Conservation (phyloP, 1,140 invertebrate species). For the Ridgeia piscesae region DNA sequence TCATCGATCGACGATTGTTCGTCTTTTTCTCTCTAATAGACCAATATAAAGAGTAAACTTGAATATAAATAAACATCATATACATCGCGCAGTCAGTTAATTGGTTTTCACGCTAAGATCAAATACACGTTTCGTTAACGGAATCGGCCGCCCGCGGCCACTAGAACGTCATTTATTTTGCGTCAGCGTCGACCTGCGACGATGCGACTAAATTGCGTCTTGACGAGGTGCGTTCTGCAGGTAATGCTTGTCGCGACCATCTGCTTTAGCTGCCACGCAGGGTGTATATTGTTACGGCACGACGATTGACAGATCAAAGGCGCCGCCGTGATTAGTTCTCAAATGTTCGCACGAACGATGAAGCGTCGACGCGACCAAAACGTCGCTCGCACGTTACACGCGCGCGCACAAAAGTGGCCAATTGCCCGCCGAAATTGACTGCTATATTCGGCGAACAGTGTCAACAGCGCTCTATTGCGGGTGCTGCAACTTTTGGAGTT, state of each 20-base stretch:
- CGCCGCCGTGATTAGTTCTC: background rate
- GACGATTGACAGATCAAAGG: background rate
- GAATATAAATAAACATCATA: background rate
- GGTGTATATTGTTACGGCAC: background rate
- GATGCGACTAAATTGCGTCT: background rate
- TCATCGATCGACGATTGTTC: background rate
- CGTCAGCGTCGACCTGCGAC: background rate
- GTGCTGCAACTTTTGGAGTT: background rate
- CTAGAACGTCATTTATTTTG: background rate
- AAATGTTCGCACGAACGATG: background rate
- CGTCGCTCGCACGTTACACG: background rate
- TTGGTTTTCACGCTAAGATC: background rate
- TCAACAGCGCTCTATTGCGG: background rate
- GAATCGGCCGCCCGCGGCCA: background rate
- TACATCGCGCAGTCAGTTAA: background rate
- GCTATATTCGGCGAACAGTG: background rate
- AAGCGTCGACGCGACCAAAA: background rate
- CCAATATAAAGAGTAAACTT: background rate
- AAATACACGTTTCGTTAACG: background rate
- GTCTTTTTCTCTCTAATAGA: background rate
- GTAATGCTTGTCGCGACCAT: background rate
- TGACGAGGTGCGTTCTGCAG: background rate
- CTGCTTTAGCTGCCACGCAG: background rate
- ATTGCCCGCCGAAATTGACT: background rate
- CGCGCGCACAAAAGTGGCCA: background rate